Evolutionary conservation across 2,888 invertebrate species (phyloP), one percentile per base, ranked within the genome.

Genomic region (Pimpla rufipes): DNA sequence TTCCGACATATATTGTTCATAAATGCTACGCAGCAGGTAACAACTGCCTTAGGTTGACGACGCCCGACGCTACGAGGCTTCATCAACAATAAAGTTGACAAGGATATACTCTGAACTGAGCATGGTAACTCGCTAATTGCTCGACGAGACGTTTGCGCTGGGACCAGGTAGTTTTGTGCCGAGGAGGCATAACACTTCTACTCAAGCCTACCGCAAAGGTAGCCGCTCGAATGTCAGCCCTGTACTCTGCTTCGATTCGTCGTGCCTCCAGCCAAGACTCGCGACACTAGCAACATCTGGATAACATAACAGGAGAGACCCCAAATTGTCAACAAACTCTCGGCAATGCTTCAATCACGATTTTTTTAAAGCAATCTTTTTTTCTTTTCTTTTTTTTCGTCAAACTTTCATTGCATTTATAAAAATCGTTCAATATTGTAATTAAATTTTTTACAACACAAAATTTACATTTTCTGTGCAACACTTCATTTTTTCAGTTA

Each of bases 1-100:
- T 91, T 92, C 91, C 86, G 92, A 93, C 92, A 93, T 90, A 91
- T 90, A 92, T 91, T 90, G 92, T 91, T 91, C 93, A 93, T 93
- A 93, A 93, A 93, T 93, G 92, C 91, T 92, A 90, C 85, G 92
- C 91, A 91, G 93, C 92, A 91, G 91, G 90, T 91, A 90, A 92
- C 92, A 90, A 92, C 92, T 92, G 92, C 91, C 88, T 89, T 91
- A 91, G 88, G 90, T 89, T 88, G 91, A 89, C 68, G 77, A 71
- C 89, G 90, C 89, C 90, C 87, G 92, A 90, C 88, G 92, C 91
- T 92, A 92, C 90, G 91, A 92, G 90, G 90, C 91, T 91, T 92
- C 92, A 91, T 93, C 92, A 93, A 93, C 92, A 91, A 91, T 86
- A 87, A 89, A 92, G 91, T 90, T 90, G 90, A 89, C 89, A 89